phyloP scores from a whole-genome alignment of 2,113 vertebrate species.

The Notothenia coriiceps region DNA sequence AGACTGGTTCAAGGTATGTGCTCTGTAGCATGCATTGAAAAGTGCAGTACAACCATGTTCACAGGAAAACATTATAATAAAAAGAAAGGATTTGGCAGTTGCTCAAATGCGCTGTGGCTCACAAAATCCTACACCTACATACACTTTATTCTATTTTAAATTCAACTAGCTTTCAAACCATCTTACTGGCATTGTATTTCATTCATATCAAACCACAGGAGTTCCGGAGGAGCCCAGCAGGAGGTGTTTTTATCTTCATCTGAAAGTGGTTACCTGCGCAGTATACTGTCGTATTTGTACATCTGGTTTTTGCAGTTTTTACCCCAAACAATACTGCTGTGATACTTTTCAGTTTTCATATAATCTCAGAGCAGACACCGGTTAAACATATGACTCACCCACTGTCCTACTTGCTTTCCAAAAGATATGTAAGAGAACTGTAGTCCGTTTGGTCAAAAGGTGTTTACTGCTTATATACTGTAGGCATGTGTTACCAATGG shows the following conservation, averaged over 20 bases:
- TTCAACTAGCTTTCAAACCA: slow-evolving; percentile 27
- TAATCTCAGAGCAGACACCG: slow-evolving; percentile 16
- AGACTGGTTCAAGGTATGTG: background rate
- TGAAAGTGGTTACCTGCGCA: slow-evolving; percentile 18
- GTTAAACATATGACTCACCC: slow-evolving; percentile 25
- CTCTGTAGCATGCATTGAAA: background rate
- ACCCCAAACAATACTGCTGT: slow-evolving; percentile 16
- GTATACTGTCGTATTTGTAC: slow-evolving; percentile 1
- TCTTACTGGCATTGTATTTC: slow-evolving; percentile 9
- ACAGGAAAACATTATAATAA: background rate
- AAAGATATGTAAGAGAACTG: too few species aligned
- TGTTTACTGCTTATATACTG: background rate
- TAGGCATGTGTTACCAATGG: too few species aligned
- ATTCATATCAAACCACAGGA: slow-evolving; percentile 31
- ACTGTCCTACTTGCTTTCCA: background rate
- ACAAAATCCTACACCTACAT: background rate
- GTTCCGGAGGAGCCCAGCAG: slow-evolving; percentile 28
- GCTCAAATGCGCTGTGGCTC: background rate
- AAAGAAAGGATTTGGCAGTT: background rate
- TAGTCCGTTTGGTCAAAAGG: background rate
- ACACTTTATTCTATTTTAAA: slow-evolving; percentile 2
- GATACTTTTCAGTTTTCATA: slow-evolving; percentile 8
- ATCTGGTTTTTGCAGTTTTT: slow-evolving; percentile 8
- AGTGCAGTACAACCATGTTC: background rate
- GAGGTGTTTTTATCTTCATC: slow-evolving; percentile 33